A percentile compares a stretch with the other conserved stretches of the same genome.
These are phyloP conservation scores for Piliocolobus tephrosceles DNA, from an alignment of 2,113 vertebrate species.

Conservation along the genomic window DNA sequence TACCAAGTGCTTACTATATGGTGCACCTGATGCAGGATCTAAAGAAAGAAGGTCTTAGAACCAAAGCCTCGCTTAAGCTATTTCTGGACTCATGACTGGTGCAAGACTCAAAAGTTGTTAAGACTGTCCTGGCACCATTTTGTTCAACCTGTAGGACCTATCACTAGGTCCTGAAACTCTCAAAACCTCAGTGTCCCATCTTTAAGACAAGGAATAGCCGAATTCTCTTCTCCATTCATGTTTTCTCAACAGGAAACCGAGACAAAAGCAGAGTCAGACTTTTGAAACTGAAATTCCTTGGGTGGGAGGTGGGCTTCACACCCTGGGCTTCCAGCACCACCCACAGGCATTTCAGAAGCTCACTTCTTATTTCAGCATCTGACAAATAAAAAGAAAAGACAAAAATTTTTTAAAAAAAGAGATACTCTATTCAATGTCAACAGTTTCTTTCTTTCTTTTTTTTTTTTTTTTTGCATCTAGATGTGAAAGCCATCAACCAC, in stretches of 20 bases:
- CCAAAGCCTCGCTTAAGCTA: fast-evolving
- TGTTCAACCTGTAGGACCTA: background rate
- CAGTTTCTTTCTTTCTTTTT: no score
- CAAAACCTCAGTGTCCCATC: background rate
- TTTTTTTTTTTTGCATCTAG: background rate
- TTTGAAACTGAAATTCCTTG: background rate
- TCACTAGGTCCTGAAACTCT: background rate
- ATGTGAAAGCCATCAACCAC: no score
- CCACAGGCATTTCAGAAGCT: background rate
- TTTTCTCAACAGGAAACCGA: background rate
- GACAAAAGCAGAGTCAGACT: background rate
- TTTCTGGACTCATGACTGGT: fast-evolving
- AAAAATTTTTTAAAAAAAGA: no score
- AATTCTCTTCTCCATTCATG: no score
- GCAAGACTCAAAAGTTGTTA: fast-evolving
- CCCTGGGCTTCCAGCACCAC: no score
- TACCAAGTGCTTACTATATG: background rate
- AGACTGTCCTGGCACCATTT: no score
- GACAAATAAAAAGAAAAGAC: background rate
- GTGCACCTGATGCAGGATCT: fast-evolving
- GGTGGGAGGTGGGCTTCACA: background rate
- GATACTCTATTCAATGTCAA: fast-evolving
- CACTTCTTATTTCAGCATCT: background rate
- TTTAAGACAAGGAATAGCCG: background rate
- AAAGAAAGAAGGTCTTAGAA: background rate